phyloP scores from a whole-genome alignment of 2,888 invertebrate genomes.

The Lucinisca nassula region DNA sequence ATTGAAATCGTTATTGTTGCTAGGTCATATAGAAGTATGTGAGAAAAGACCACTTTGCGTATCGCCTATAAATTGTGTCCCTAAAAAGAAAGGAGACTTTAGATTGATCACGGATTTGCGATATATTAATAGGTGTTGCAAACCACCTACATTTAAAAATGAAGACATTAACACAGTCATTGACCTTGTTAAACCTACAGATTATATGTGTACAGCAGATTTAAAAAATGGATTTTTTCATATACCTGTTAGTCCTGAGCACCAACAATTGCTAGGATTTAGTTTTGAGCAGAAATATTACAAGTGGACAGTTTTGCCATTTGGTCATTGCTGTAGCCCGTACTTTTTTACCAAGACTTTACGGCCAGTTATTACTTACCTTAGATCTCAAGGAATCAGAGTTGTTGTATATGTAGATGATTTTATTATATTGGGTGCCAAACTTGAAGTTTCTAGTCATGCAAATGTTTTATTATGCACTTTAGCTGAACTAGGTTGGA shows the following conservation, averaged over 20 bases:
- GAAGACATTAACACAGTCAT: slow-evolving; percentile 35
- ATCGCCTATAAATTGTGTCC: slow-evolving; percentile 28
- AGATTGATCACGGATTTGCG: slow-evolving; percentile 35
- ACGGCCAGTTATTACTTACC: slow-evolving; percentile 15
- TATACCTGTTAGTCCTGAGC: slow-evolving; percentile 19
- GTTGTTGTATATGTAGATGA: slow-evolving; percentile 41
- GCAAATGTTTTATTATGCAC: neutral
- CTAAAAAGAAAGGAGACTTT: slow-evolving; percentile 26
- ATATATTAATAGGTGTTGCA: slow-evolving; percentile 9
- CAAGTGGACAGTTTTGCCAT: slow-evolving; percentile 32
- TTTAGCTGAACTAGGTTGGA: neutral
- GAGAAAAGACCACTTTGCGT: neutral
- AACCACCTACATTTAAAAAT: slow-evolving; percentile 14
- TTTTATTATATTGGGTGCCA: slow-evolving; percentile 15
- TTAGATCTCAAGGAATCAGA: slow-evolving; percentile 15
- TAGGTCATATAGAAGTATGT: slow-evolving; percentile 1
- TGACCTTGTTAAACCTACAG: slow-evolving; percentile 20
- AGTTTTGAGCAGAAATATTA: slow-evolving; percentile 11
- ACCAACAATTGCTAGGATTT: slow-evolving; percentile 16
- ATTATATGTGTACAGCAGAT: slow-evolving; percentile 23
- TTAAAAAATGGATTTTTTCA: slow-evolving; percentile 34
- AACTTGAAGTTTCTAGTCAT: neutral
- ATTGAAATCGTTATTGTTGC: neutral
- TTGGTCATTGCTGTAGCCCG: slow-evolving; percentile 31
- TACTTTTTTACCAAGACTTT: slow-evolving; percentile 31